Evolutionary conservation across 2,888 invertebrate genomes (phyloP).

Genomic region (Plagiodera versicolora): DNA sequence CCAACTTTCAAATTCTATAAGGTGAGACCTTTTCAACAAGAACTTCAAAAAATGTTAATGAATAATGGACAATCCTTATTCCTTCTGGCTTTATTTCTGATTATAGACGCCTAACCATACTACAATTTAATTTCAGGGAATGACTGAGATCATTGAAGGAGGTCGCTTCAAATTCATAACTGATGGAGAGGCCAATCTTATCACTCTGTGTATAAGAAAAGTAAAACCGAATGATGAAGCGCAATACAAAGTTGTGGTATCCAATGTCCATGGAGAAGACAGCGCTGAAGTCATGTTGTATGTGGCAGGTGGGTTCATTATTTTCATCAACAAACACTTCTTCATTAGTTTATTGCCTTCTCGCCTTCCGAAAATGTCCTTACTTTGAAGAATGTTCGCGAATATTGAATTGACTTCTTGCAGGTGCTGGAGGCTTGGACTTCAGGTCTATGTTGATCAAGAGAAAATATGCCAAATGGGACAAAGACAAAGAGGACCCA

Average conservation of each 20-base stretch:
- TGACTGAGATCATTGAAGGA: conserved; percentile 90
- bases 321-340: too few relatives aligned
- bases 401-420: neutral
- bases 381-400: neutral
- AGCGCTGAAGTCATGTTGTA: conserved; percentile 94
- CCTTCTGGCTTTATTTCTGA: neutral
- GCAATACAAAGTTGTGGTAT: conserved; percentile 89
- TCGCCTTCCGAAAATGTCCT: too few relatives aligned
- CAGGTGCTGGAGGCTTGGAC: conserved; percentile 97
- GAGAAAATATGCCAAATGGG: conserved; percentile 94
- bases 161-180: conserved; percentile 95
- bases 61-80: too few relatives aligned
- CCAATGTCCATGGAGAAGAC: conserved; percentile 94
- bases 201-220: conserved; percentile 94
- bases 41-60: too few relatives aligned
- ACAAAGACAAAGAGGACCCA: conserved; percentile 84
- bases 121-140: conserved; percentile 59
- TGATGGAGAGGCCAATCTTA: conserved; percentile 89
- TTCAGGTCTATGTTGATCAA: conserved; percentile 98
- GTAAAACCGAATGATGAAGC: conserved; percentile 97
- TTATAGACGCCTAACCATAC: neutral
- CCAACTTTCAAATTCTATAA: conserved; percentile 96
- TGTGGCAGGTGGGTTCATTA: conserved; percentile 83
- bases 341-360: neutral
- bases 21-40: conserved; percentile 47